Conservation (phyloP, 92 coral and sea anemone species). For the Phenganax stokvisi region DNA sequence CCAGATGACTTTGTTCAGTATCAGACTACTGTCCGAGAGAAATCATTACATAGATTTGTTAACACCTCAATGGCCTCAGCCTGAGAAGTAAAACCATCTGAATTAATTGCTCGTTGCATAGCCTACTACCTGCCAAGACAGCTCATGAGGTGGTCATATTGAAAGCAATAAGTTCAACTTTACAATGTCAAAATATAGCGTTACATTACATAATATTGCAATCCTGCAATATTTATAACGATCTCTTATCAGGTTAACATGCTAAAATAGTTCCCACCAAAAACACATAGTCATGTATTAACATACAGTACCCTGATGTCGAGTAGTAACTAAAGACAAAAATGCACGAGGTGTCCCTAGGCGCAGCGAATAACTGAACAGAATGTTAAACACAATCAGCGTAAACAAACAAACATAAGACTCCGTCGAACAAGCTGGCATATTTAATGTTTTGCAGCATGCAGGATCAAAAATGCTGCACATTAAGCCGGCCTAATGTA, state of each 20-base stretch:
- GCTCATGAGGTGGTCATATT: background rate
- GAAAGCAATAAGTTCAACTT: background rate
- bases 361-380: background rate
- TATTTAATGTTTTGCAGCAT: background rate
- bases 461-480: slow-evolving; percentile 7
- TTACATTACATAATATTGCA: background rate
- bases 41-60: no score
- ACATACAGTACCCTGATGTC: background rate
- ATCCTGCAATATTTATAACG: background rate
- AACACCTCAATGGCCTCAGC: no score
- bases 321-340: background rate
- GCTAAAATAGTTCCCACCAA: background rate
- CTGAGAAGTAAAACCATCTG: no score
- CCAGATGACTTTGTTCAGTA: no score
- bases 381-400: slow-evolving; percentile 14
- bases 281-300: background rate
- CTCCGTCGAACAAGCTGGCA: background rate
- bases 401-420: slow-evolving; percentile 14
- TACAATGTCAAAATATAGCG: background rate
- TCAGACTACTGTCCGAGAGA: no score
- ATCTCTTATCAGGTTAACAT: background rate
- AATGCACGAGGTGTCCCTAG: background rate
- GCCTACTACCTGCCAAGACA: slow-evolving; percentile 14
- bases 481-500: slow-evolving; percentile 9
- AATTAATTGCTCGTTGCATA: background rate